A percentile compares a stretch with the other conserved stretches of the same genome.
Conservation (phyloP, 2,113 vertebrate species). For the Clarias gariepinus region DNA sequence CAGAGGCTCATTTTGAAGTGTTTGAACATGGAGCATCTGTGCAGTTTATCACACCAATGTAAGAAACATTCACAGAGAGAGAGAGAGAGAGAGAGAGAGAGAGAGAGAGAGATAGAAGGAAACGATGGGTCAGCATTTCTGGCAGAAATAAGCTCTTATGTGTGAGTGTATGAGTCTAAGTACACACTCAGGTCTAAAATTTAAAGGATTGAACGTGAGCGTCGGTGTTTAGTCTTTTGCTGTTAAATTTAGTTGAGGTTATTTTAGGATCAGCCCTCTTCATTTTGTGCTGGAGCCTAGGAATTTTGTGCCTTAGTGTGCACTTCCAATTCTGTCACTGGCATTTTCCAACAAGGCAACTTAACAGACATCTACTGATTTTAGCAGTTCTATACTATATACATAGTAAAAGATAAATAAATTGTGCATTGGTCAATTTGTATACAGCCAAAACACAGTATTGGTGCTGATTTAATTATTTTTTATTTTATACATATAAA, state of each 20-base stretch:
- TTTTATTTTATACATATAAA: too few species aligned
- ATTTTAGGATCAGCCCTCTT: constrained; percentile 18
- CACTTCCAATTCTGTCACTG: background rate
- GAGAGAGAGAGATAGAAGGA: constrained; percentile 39
- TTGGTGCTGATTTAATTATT: too few species aligned
- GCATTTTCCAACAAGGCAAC: background rate
- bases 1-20: constrained; percentile 50
- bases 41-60: constrained; percentile 57
- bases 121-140: constrained; percentile 36
- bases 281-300: constrained; percentile 16
- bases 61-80: constrained; percentile 44
- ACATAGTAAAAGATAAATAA: background rate
- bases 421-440: background rate
- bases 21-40: constrained; percentile 57
- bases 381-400: background rate
- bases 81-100: constrained; percentile 39
- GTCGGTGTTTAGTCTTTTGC: constrained; percentile 49
- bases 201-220: constrained; percentile 27
- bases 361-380: background rate
- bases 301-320: constrained; percentile 16
- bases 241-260: constrained; percentile 24
- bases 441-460: background rate
- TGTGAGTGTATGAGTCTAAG: background rate
- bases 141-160: background rate
- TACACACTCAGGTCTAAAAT: constrained; percentile 19